Base-by-base conservation (phyloP, 2,888 invertebrate species). In the Tetragonula carbonaria region DNA sequence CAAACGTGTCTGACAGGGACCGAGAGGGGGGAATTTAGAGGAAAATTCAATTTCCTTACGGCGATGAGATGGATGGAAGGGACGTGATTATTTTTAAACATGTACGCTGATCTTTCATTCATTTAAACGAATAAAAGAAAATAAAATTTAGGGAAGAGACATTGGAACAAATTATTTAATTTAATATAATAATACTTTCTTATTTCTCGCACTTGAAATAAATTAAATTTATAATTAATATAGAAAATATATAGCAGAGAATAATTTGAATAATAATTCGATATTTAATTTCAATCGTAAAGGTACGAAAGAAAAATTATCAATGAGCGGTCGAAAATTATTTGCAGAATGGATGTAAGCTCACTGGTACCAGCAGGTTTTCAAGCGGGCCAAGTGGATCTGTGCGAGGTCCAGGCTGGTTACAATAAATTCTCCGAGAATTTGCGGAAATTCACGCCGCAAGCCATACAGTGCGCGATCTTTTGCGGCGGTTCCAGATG, bases 401-500 rank as follows among this genome's bases (percentile, higher is more conserved):
- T 88, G 50, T 87, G 86, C 85, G 90, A 88, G 45, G 86, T 93
- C 70, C 90, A 91, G 68, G 91, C 94, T n/a, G 93, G 93, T 82
- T 95, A 95, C 89, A 95, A 93, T 91, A 95, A 95, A 89, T 84
- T 95, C 51, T 95, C 95, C 0, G 95, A 95, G 88, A 95, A 94
- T 88, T 93, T 97, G 59, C 95, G 97, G 59, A 95, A 95, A 74
- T 95, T 95, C 84, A 96, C 98, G 0, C 97, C 98, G 0, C 95
- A 96, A 2, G 96, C 96, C 14, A 95, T 97, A 80, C 97, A 97
- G 92, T 98, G 98, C 93, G 96, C 97, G 59, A 95, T 98, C 89
- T 98, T 98, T 95, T 98, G 98, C 94, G 98, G 98, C 0, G 98
- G 98, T 0, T 95, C 96, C 59, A 96, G 96, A 82, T 98, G 98